Conservation (phyloP, 2,113 vertebrate genomes). For the Prietella phreatophila region DNA sequence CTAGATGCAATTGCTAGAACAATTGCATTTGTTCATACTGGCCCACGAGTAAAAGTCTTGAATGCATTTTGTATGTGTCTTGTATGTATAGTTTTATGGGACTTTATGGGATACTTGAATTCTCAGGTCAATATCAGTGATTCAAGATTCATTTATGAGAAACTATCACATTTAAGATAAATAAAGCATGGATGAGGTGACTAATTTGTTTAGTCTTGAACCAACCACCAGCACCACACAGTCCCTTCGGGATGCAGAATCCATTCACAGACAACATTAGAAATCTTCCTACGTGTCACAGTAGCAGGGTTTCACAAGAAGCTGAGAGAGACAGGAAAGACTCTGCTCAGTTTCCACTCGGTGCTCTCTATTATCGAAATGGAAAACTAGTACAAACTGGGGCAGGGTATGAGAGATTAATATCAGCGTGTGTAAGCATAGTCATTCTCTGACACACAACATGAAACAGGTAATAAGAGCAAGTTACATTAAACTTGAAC, state of each 20-base stretch:
- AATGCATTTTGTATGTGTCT: not conserved
- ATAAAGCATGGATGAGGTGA: not conserved
- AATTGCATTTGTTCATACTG: not conserved
- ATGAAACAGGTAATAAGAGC: slow-evolving; percentile 5
- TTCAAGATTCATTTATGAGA: not conserved
- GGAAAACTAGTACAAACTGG: slow-evolving; percentile 49
- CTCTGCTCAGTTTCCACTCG: slow-evolving; percentile 46
- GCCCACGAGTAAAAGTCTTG: not conserved
- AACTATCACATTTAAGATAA: not conserved
- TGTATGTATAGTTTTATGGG: not conserved
- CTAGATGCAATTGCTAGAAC: too few relatives aligned
- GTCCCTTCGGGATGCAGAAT: slow-evolving; percentile 40
- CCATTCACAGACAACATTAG: slow-evolving; percentile 17
- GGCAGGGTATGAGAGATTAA: slow-evolving; percentile 46
- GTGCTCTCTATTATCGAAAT: slow-evolving; percentile 47
- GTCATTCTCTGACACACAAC: slow-evolving; percentile 27
- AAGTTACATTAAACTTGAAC: not conserved
- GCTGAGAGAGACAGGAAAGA: slow-evolving; percentile 41
- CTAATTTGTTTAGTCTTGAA: slow-evolving; percentile 6
- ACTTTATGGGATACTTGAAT: not conserved
- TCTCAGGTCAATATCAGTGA: not conserved
- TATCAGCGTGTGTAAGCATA: slow-evolving; percentile 25
- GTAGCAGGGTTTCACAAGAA: slow-evolving; percentile 46
- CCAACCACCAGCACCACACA: not conserved
- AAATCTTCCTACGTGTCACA: slow-evolving; percentile 36